Percentiles rank a stretch among this genome's conserved stretches.
These are phyloP conservation scores for Tauraco hartlaubi DNA, from an alignment of 2,797 vertebrate species.

Conservation along the genomic window DNA sequence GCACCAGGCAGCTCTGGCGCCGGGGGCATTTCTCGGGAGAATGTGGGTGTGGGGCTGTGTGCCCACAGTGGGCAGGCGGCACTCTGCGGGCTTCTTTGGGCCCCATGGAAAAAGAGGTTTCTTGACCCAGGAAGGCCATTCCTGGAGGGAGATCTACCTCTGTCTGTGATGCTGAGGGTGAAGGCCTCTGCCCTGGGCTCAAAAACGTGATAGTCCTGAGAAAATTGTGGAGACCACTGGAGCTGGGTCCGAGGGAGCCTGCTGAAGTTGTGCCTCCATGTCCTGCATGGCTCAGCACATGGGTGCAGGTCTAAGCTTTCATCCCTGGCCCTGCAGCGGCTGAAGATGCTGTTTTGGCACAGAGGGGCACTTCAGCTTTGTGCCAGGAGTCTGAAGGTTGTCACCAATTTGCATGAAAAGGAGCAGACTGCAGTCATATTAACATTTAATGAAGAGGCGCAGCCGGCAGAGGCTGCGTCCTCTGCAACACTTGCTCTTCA, in stretches of 20 bases:
- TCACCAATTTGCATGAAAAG: background rate
- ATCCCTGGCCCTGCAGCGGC: background rate
- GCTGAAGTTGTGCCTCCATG: background rate
- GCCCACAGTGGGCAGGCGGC: accelerated
- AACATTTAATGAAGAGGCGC: conserved; percentile 3
- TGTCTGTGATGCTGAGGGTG: background rate
- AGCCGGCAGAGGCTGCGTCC: accelerated
- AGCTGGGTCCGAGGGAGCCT: background rate
- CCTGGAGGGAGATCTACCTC: background rate
- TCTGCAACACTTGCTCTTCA: background rate
- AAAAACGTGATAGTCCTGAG: background rate
- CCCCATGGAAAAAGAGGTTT: background rate
- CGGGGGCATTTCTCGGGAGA: background rate
- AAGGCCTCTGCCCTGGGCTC: background rate
- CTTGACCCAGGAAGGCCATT: background rate
- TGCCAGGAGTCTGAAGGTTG: conserved; percentile 4
- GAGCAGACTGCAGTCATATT: conserved; percentile 28
- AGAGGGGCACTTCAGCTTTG: background rate
- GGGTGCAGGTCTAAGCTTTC: background rate
- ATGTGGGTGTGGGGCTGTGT: background rate
- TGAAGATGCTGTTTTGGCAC: background rate
- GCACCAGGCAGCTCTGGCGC: background rate
- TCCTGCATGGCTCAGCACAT: background rate
- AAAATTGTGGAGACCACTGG: background rate
- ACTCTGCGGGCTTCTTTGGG: background rate